Evolutionary conservation across 2,113 vertebrate species (phyloP), one percentile per base, ranked within the genome.

Genomic region (Eolophus roseicapilla): DNA sequence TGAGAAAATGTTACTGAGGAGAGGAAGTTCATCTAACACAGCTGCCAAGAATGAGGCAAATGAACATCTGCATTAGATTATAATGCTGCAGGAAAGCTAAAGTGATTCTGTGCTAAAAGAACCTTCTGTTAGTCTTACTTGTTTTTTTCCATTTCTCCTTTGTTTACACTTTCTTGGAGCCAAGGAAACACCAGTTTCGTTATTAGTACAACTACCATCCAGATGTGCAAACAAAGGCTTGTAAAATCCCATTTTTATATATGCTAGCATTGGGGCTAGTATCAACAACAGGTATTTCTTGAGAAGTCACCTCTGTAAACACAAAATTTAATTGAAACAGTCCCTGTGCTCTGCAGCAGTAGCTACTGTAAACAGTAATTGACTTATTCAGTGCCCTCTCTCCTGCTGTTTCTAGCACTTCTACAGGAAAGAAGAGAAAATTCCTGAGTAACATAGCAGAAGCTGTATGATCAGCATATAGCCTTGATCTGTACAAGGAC

Each of bases 1-100:
- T 94, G 88, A 95, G 95, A 95, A 97, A 96, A 91, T 71, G 50
- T 95, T 85, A 19, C 47, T 71, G 75, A 80, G 73, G 60, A 94
- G 69, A 95, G 96, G 95, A 97, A 97, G 95, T 94, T 87, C 71
- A 50, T 90, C 60, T 85, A 78, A 75, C 28, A 77, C 46, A 76
- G 80, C 78, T 95, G 95, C 91, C 92, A 96, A 94, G 93, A 96
- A 79, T 90, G 82, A 96, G 73, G 73, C 73, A 91, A 91, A 96
- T 52, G 49, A 95, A 96, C 97, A 97, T 97, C 96, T 97, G 97
- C 80, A 77, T 49, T 89, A 67, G 91, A 94, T 97, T 97, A 95
- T 31, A 67, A 70, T 90, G 50, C 43, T 92, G 64, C 76, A 95
- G 91, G 63, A 93, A 94, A 85, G 63, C 43, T 94, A 71, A 95